Evolutionary conservation across 2,888 invertebrate genomes (phyloP), one percentile per base, ranked within the genome.

Genomic region (Troides oblongomaculatus): DNA sequence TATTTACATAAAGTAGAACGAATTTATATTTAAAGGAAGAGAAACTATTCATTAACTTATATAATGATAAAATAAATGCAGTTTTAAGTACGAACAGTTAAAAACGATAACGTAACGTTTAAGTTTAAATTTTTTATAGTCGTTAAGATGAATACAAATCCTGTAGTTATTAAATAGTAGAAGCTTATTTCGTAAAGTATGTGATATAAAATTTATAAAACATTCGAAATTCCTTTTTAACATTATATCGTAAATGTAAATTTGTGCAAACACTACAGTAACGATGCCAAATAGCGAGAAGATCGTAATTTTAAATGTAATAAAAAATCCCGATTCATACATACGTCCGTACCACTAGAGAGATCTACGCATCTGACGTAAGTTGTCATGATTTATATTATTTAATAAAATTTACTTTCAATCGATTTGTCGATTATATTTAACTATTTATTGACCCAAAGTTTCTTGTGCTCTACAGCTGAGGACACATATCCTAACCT

Each of bases 1-100:
- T 89, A 84, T 90, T 84, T 84, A 89, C 84, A 85, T 77, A 81
- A 78, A 75, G 75, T 79, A 69, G 79, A 84, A 85, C 83, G 75
- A 79, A 76, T 75, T 68, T 76, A 77, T 74, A 73, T 72, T 71
- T 62, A 70, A 74, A 71, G 25, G 56, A 72, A 74, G 70, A 58
- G 12, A 63, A 58, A 63, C 72, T 74, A 70, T 60, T 30, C 62
- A 74, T 71, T 72, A 46, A 46, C 46, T 46, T 46, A 46, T 12
- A 46, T 46, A 46, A 46, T 46, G 46, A 12, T 12, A 71, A 74
- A 77, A 75, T 81, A 80, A 81, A 81, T 81, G 79, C 80, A 79
- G 71, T 71, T 67, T 79, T 78, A 80, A 80, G 79, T 81, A 80
- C 78, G 77, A 73, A 12, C 36, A 25, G 10, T 75, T 74, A 72